phyloP scores from a whole-genome alignment of 2,797 vertebrate species.

The Coccyzus lansbergi region DNA sequence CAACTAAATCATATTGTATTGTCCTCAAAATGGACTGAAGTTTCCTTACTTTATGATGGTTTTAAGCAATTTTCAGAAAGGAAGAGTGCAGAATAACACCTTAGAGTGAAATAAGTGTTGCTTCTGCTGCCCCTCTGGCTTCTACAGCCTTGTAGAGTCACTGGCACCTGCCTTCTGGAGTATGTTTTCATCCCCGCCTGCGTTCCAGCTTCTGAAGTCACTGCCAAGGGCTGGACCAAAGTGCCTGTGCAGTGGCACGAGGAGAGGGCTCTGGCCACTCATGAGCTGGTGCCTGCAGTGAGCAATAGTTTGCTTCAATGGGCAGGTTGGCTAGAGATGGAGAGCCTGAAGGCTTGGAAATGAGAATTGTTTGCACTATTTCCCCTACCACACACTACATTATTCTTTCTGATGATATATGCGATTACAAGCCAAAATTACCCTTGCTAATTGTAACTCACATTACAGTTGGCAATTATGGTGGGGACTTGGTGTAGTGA shows the following conservation, averaged over 20 bases:
- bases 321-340: neutral
- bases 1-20: neutral
- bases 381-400: neutral
- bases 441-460: neutral
- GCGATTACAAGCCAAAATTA: neutral
- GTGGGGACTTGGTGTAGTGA: neutral
- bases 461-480: neutral
- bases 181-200: neutral
- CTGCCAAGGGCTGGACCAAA: neutral
- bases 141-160: neutral
- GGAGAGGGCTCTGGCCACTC: rapidly evolving
- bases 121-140: neutral
- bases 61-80: neutral
- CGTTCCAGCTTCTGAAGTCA: neutral
- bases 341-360: neutral
- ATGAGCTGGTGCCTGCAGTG: neutral
- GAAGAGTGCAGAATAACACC: neutral
- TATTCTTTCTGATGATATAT: neutral
- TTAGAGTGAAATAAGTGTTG: neutral
- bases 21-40: neutral
- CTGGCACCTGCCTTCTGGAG: neutral
- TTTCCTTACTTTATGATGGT: neutral
- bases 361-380: neutral
- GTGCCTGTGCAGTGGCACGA: rapidly evolving
- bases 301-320: neutral